Evolutionary conservation across 2,113 vertebrate species (phyloP).

Genomic region (Chaetops frenatus): DNA sequence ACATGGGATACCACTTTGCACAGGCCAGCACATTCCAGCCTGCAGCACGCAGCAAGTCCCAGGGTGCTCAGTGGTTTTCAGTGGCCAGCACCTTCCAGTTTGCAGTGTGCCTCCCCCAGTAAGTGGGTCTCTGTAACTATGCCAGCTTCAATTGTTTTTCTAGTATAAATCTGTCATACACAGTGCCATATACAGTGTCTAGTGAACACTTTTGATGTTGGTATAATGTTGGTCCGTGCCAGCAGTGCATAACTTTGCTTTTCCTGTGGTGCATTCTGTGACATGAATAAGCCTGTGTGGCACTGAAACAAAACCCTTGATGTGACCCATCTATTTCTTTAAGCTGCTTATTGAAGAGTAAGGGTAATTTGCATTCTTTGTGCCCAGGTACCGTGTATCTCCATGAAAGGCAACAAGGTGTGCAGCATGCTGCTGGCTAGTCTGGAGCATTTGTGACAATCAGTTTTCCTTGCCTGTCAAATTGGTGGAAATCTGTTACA

Average conservation of each 20-base stretch:
- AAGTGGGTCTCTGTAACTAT: constrained; percentile 55
- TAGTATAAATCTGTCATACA: not conserved
- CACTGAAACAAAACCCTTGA: not conserved
- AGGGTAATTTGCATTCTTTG: not conserved
- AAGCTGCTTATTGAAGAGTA: not conserved
- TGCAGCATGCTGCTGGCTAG: not conserved
- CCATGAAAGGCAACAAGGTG: not conserved
- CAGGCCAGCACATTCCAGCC: constrained; percentile 90
- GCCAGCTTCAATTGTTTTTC: not conserved
- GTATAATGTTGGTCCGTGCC: not conserved
- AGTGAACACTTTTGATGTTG: not conserved
- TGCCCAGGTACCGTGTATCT: not conserved
- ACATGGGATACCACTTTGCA: constrained; percentile 90
- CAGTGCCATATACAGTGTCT: not conserved
- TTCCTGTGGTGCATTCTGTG: not conserved
- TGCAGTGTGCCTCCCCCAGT: constrained; percentile 87
- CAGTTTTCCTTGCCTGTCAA: not conserved
- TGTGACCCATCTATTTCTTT: not conserved
- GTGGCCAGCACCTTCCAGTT: constrained; percentile 94
- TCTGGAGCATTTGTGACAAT: not conserved
- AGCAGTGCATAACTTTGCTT: not conserved
- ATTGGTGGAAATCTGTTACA: not conserved
- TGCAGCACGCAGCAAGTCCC: constrained; percentile 92
- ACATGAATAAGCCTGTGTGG: not conserved
- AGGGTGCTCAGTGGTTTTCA: constrained; percentile 94